These are phyloP conservation scores for Drosophila niveifrons DNA, from an alignment of 2,888 invertebrate genomes.

Conservation along the genomic window DNA sequence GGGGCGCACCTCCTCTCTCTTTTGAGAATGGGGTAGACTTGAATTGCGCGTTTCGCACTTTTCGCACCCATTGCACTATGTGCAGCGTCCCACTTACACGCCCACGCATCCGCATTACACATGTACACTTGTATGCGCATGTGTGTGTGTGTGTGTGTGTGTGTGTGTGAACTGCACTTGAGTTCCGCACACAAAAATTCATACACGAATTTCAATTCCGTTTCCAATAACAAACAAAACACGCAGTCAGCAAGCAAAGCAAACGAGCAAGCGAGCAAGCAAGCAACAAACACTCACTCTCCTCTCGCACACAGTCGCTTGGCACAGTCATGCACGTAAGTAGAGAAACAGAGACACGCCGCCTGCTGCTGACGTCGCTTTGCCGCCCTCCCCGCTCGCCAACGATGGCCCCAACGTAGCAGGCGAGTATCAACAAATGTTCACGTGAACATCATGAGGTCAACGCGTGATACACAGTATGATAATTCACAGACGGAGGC, in stretches of 20 bases:
- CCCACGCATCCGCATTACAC: conserved; percentile 46
- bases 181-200: conserved; percentile 64
- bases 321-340: conserved; percentile 23
- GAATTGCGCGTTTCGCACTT: conserved; percentile 56
- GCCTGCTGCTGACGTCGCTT: conserved; percentile 47
- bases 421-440: conserved; percentile 81
- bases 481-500: conserved; percentile 74
- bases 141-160: not conserved
- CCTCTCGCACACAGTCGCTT: conserved; percentile 28
- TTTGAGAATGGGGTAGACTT: conserved; percentile 23
- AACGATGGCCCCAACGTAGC: conserved; percentile 25
- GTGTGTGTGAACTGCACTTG: conserved; percentile 45
- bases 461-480: conserved; percentile 89
- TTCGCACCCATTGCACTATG: conserved; percentile 28
- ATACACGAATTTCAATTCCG: conserved; percentile 69
- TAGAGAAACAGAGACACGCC: conserved; percentile 66
- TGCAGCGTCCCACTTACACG: conserved; percentile 53
- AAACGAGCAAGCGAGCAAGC: conserved; percentile 11
- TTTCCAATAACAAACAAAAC: conserved; percentile 71
- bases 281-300: conserved; percentile 49
- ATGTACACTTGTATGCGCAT: not conserved
- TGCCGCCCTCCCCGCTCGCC: conserved; percentile 16
- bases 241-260: conserved; percentile 19
- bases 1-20: conserved; percentile 41
- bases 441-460: conserved; percentile 91